Base-by-base conservation (phyloP, 2,113 vertebrate genomes). In the Pterocles burchelli region DNA sequence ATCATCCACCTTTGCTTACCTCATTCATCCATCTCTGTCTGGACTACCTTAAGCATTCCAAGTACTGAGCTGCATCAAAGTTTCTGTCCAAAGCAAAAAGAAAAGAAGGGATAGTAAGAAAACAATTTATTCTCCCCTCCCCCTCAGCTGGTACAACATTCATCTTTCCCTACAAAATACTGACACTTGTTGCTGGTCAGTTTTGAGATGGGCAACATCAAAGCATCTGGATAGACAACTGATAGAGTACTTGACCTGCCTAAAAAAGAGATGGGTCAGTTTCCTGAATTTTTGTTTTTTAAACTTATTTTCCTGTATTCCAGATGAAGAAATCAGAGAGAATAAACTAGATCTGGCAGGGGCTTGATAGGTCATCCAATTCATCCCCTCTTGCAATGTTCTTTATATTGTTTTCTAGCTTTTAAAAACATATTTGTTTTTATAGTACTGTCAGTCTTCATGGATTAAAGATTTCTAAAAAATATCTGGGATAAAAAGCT, bases 1-100 rank as follows among this genome's bases (percentile, higher is more conserved):
- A 55, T 93, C 62, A 80, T 43, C 28, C 63, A 90, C 79, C 83
- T 91, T 96, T 93, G 55, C 51, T 70, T 83, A 22, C 19, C n/a
- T 71, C 22, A 61, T 73, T 90, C 75, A 96, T 85, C 48, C 62
- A 22, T 94, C 90, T 93, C 63, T 94, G 78, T n/a, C 82, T 48
- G 21, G 51, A 74, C 25, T 67, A 85, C 25, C 46, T 90, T 85
- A 70, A 88, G 12, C 55, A 62, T 94, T 88, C 38, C 43, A 84
- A 93, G 36, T 20, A 76, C 38, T 59, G 28, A 62, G 59, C 33
- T 76, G n/a, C 55, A 74, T 95, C 71, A 92, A 94, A 94, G 25
- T 59, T 28, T 75, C 61, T 59, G 38, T 76, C 58, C 14, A 76
- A 90, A 88, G 67, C 29, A 88, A 68, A 79, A 85, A 57, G 28